Conservation (phyloP, 1,140 invertebrate species). For the Eupristina koningsbergeri region DNA sequence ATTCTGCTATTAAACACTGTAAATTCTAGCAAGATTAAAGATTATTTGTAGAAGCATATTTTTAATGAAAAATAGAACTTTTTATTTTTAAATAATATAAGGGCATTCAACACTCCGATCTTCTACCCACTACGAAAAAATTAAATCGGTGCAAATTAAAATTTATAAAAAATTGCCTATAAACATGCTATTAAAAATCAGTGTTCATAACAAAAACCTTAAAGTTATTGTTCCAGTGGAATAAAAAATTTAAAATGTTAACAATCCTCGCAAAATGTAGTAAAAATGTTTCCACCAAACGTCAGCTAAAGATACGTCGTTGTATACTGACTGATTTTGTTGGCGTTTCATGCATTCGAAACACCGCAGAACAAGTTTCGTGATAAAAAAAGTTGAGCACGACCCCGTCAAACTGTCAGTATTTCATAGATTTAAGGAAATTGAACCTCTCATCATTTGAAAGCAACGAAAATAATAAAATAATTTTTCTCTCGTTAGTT, state of each 20-base stretch:
- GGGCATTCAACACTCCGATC: background rate
- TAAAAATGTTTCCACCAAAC: background rate
- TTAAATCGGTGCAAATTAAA: background rate
- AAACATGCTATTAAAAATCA: background rate
- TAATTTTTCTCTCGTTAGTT: background rate
- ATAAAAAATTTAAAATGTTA: background rate
- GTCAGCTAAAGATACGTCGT: slow-evolving; percentile 32
- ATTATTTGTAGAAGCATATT: too few species aligned
- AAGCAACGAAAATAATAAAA: slow-evolving; percentile 25
- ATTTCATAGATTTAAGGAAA: slow-evolving; percentile 48
- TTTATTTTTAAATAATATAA: too few species aligned
- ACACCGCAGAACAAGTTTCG: slow-evolving; percentile 58
- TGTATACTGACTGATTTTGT: slow-evolving; percentile 59
- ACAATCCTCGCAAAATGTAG: background rate
- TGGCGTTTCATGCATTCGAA: slow-evolving; percentile 54
- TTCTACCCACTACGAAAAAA: background rate
- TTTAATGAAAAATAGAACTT: too few species aligned
- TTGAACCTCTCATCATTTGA: background rate
- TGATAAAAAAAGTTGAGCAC: slow-evolving; percentile 61
- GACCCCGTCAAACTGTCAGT: slow-evolving; percentile 52
- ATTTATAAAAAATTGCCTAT: too few species aligned
- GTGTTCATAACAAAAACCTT: background rate
- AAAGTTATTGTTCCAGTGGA: background rate
- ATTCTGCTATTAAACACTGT: too few species aligned
- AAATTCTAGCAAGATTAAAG: too few species aligned